Conservation (phyloP, 1,140 invertebrate genomes). For the Teleogryllus occipitalis region DNA sequence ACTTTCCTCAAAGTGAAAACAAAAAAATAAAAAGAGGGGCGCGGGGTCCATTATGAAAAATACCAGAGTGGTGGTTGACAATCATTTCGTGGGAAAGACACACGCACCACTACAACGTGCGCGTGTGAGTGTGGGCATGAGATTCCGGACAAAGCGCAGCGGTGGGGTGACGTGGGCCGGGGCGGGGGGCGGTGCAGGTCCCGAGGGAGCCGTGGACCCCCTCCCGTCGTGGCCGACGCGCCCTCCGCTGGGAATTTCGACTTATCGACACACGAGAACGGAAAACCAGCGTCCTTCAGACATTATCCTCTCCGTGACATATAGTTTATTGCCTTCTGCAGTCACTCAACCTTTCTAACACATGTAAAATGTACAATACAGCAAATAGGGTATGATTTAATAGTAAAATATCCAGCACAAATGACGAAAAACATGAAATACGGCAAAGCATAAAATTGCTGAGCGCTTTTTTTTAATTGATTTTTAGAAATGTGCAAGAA, state of each 20-base stretch:
- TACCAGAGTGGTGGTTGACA: too few relatives aligned
- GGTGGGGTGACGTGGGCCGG: too few relatives aligned
- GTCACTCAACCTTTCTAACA: neutral
- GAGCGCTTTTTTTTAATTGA: neutral
- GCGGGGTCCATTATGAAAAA: too few relatives aligned
- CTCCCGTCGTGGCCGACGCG: neutral
- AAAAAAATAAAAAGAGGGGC: too few relatives aligned
- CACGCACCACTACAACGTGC: too few relatives aligned
- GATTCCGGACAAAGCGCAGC: too few relatives aligned
- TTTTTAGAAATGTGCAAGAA: slow-evolving; percentile 5
- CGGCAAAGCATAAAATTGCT: neutral
- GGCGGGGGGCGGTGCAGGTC: too few relatives aligned
- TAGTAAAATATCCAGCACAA: neutral
- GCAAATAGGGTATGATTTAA: slow-evolving; percentile 1
- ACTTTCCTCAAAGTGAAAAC: too few relatives aligned
- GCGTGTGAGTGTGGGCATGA: too few relatives aligned
- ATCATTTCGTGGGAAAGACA: too few relatives aligned
- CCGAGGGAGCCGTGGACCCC: neutral
- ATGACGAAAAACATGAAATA: neutral
- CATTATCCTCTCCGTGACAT: neutral
- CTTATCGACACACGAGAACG: neutral
- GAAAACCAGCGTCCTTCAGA: neutral
- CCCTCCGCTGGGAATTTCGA: neutral
- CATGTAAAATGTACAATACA: slow-evolving; percentile 1
- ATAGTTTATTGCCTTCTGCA: neutral